Base-by-base conservation (phyloP, 2,113 vertebrate genomes). In the Macrotus californicus region DNA sequence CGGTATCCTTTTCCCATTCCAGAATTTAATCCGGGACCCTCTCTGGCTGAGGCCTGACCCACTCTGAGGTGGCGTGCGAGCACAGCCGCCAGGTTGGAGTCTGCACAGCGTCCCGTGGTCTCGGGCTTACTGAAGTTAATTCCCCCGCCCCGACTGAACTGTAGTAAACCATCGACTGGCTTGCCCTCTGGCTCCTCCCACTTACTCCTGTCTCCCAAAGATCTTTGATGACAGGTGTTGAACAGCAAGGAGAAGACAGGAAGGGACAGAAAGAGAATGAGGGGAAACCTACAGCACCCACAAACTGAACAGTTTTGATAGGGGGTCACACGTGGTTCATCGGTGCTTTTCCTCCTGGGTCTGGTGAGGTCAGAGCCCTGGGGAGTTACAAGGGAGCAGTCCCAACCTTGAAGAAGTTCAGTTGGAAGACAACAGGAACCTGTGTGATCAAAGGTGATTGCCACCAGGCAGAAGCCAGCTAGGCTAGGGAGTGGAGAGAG, bases 61-160 rank as follows among this genome's bases (percentile, higher is more conserved):
- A 29, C 84, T 94, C 50, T 4, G 22, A 14, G n/a, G 2, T 43
- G 24, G 36, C n/a, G 31, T 3, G 29, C 8, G 56, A 16, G 31
- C 3, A 0, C 2, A 36, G 26, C 7, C 22, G 48, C 8, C 0
- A 10, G 10, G 22, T 5, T 24, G 41, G 12, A 76, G 15, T 5
- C 18, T n/a, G 26, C 8, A 15, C 24, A 16, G 81, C 14, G 9
- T 3, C 12, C 24, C 5, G 0, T 54, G 19, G 34, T 31, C 72
- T 52, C 26, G 8, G 54, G 66, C 72, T 85, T 54, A n/a, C 0
- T 2, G 0, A n/a, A n/a, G 16, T 41, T 24, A 75, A 9, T 11
- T 36, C 19, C 4, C 43, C 22, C n/a, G n/a, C 6, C 39, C 64
- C 52, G 13, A 48, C 7, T 5, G 14, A 67, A 79, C 46, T 14